Base-by-base conservation (phyloP, 1,140 invertebrate species). In the Papilio helenus region DNA sequence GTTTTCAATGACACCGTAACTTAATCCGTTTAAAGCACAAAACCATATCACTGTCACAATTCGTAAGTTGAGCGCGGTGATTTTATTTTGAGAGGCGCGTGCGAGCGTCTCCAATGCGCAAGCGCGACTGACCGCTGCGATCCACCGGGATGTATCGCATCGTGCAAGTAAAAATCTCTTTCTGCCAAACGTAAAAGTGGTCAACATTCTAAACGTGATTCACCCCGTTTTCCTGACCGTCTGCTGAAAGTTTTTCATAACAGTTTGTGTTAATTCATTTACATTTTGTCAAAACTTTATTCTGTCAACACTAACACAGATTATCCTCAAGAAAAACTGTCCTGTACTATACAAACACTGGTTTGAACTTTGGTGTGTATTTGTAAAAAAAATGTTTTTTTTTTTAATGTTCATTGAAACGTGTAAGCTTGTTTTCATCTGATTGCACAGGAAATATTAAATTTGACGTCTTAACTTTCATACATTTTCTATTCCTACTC, bases 21-120 rank as follows among this genome's bases (percentile, higher is more conserved):
- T 80, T 88, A 87, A 93, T 92, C 91, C 92, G 85, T 90, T 88
- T 83, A 84, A 79, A 86, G 85, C 91, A 92, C 89, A 88, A 82
- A 90, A 93, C 86, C 92, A 93, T 92, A 87, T 92, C 92, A 93
- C 92, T 93, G 83, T 88, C 92, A 93, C 92, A 90, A 86, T 84
- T 80, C 80, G 39, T 82, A 76, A 81, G 79, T 80, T 86, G 83
- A 83, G 76, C 77, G 82, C 79, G 14, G 81, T 76, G 80, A 83
- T 44, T 72, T 76, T 81, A 80, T 71, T 76, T 83, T 80, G 49
- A 68, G 81, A 79, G 51, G 72, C 82, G 82, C 86, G 87, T 85
- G 83, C 85, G 82, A 49, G 39, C 86, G 26, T 29, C 29, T 16
- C 81, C 61, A 85, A 76, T 79, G 87, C 89, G 86, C 86, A 85